Base-by-base conservation (phyloP, 2,888 invertebrate genomes). In the Marasmarcha lunaedactyla region DNA sequence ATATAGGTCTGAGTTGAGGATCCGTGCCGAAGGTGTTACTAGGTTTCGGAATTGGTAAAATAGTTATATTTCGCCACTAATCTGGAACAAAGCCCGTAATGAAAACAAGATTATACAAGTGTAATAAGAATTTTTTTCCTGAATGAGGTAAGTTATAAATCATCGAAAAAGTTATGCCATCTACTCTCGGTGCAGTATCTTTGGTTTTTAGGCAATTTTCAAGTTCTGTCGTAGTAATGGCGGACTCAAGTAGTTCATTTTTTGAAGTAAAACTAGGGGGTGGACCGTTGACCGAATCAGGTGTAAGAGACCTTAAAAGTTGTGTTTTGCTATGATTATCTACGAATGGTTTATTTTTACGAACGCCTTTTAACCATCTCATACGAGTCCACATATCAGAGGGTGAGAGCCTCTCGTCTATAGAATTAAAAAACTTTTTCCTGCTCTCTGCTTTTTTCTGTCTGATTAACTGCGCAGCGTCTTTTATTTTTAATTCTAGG, bases 1-100 rank as follows among this genome's bases (percentile, higher is more conserved):
- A 40, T 13, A 40, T 41, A n/a, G 41, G 41, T 9, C 41, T 33
- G 3, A 27, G 33, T 38, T 38, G 5, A 25, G 26, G 26, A 5
- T 25, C 26, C 5, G 10, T 10, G 10, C 10, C 10, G 10, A 25
- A 5, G 10, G 5, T 25, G 5, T 5, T 10, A 10, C 26, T 25
- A 25, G 26, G 26, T 25, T 25, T n/a, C n/a, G n/a, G n/a, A n/a
- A n/a, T n/a, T n/a, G n/a, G n/a, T n/a, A n/a, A n/a, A n/a, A n/a
- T n/a, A n/a, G n/a, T n/a, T n/a, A n/a, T n/a, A n/a, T n/a, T n/a
- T n/a, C n/a, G n/a, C n/a, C n/a, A n/a, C n/a, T n/a, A n/a, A n/a
- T n/a, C n/a, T n/a, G n/a, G n/a, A n/a, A n/a, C n/a, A n/a, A 10
- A 7, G 10, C 26, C 5, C 6, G 5, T 25, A 25, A 7, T 5